Evolutionary conservation across 2,888 invertebrate genomes (phyloP), one percentile per base, ranked within the genome.

Genomic region (Mesorhabditis sp.): DNA sequence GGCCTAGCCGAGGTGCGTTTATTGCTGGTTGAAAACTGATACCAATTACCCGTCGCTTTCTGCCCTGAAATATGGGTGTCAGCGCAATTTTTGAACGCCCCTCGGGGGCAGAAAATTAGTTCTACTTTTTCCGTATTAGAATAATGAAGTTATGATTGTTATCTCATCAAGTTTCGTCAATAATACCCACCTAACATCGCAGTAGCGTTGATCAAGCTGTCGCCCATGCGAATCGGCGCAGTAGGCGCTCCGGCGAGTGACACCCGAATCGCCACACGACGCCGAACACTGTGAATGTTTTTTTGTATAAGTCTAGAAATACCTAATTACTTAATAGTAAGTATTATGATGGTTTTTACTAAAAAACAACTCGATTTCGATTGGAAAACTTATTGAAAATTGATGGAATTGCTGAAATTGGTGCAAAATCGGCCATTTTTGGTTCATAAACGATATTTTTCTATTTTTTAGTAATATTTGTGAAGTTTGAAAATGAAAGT

Each of bases 251-350:
- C 88, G 74, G 44, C 81, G 78, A 77, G 86, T 86, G 7, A 81
- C 78, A 4, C 88, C 88, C 10, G 61, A 65, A 0, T 83, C 83
- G 10, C 86, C 87, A 79, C 88, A 88, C 0, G 85, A 83, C 61
- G 79, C 82, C 1, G 87, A 86, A 75, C 88, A 88, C 86, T 80
- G 58, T 13, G n/a, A 50, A 50, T 10, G 58, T 13, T 50, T n/a
- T 50, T n/a, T 50, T 50, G 28, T 28, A 28, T 28, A 28, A 28
- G 28, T 28, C 28, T 28, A 28, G 28, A 28, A 28, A 28, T 28
- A 28, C 28, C 28, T 28, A 28, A 28, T 28, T 28, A 28, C 28
- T 28, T 28, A 28, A 28, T 28, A 28, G 28, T 28, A 28, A 28
- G 28, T 28, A 28, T 28, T 28, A 28, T 28, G 28, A 28, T 28